Conservation (phyloP, 2,888 invertebrate genomes). For the Nymphalis polychloros region DNA sequence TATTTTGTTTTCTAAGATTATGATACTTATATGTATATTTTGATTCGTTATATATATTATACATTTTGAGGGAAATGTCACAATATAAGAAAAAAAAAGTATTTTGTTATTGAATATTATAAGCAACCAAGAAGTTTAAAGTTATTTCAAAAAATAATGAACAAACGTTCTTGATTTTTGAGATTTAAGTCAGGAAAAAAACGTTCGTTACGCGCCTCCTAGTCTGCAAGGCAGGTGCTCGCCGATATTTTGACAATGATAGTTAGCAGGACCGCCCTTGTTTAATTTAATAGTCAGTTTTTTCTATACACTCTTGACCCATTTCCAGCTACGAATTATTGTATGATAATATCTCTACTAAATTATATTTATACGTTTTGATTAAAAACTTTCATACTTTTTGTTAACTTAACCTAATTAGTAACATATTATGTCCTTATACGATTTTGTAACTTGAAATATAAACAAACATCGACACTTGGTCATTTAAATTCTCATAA, state of each 20-base stretch:
- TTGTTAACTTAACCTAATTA: not conserved
- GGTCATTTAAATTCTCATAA: constrained; percentile 5
- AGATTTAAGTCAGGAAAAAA: constrained; percentile 33
- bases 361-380: constrained; percentile 58
- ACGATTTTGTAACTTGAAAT: no score
- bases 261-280: constrained; percentile 78
- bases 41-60: no score
- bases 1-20: no score
- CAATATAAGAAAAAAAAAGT: no score
- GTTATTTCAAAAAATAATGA: constrained; percentile 7
- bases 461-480: no score
- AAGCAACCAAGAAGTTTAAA: not conserved
- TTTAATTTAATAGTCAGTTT: constrained; percentile 67
- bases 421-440: not conserved
- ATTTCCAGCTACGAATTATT: constrained; percentile 55
- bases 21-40: no score
- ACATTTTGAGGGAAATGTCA: no score
- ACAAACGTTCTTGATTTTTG: constrained; percentile 24
- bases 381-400: not conserved
- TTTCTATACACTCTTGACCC: constrained; percentile 68
- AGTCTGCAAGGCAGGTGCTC: constrained; percentile 74
- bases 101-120: no score
- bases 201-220: constrained; percentile 68
- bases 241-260: constrained; percentile 79
- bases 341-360: constrained; percentile 57